Evolutionary conservation across 2,797 vertebrate genomes (phyloP).

Genomic region (Loriculus beryllinus): DNA sequence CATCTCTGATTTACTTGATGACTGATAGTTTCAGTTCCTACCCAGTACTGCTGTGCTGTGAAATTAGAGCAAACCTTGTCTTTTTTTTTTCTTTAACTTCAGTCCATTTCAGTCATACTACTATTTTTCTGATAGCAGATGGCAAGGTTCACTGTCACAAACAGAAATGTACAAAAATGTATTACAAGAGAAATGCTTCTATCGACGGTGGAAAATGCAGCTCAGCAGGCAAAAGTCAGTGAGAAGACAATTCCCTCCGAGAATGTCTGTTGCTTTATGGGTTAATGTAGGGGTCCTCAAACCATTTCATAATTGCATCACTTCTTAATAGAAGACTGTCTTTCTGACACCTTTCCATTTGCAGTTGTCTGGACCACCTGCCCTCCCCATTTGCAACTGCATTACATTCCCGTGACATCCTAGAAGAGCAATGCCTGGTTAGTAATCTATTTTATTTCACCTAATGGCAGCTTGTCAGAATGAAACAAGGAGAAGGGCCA

Average conservation of each 20-base stretch:
- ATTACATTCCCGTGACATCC: neutral
- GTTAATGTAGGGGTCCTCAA: slow-evolving; percentile 48
- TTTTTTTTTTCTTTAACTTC: neutral
- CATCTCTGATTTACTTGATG: neutral
- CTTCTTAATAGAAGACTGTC: slow-evolving; percentile 45
- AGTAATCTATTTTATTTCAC: slow-evolving; percentile 16
- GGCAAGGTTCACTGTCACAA: neutral
- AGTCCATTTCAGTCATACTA: neutral
- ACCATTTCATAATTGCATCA: slow-evolving; percentile 47
- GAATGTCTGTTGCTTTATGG: slow-evolving; percentile 3
- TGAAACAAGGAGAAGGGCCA: neutral
- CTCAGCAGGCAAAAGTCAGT: slow-evolving; percentile 53
- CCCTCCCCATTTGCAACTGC: slow-evolving; percentile 46
- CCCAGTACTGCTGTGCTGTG: neutral
- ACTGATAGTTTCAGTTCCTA: neutral
- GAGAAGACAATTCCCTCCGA: slow-evolving; percentile 32
- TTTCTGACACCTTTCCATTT: slow-evolving; percentile 63
- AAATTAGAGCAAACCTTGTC: neutral
- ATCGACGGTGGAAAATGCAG: neutral
- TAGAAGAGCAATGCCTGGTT: slow-evolving; percentile 2
- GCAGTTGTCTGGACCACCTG: slow-evolving; percentile 55
- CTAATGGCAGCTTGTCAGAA: neutral
- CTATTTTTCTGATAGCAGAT: neutral
- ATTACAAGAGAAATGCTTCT: neutral
- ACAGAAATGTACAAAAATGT: neutral